Evolutionary conservation across 2,113 vertebrate species (phyloP).

Genomic region (rabbit (Oryctolagus cuniculus)): mOryCun1.1 NC_091445.1:54577501-54578000

Average conservation of each 20-base stretch:
- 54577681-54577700: not conserved
- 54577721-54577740: not conserved
- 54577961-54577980: too few species aligned
- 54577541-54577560: not conserved
- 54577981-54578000: too few species aligned
- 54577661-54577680: not conserved
- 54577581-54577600: not conserved
- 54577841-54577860: not conserved
- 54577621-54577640: not conserved
- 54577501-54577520: not conserved
- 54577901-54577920: not conserved
- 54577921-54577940: not conserved
- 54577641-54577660: not conserved
- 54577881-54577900: not conserved
- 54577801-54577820: not conserved
- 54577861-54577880: not conserved
- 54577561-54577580: not conserved
- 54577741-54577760: not conserved
- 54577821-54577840: not conserved
- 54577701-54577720: not conserved
- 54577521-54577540: not conserved
- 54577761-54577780: not conserved
- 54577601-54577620: not conserved
- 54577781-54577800: not conserved
- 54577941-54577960: too few species aligned